Evolutionary conservation across 1,140 invertebrate genomes (phyloP).

Genomic region (Phenacoccus solenopsis): DNA sequence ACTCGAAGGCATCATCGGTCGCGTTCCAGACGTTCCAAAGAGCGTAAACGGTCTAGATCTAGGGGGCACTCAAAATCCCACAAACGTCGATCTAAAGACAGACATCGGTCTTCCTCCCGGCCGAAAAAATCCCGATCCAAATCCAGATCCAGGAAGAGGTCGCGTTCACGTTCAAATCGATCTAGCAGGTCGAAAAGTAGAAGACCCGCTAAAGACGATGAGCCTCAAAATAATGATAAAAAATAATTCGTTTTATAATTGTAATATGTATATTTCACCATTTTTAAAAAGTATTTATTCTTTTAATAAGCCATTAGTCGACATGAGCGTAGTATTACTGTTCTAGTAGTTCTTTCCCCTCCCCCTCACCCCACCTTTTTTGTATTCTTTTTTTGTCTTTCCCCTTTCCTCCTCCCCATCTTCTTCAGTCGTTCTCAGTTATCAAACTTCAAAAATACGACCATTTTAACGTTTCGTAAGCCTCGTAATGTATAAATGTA

Average conservation of each 20-base stretch:
- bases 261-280: background rate
- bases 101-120: background rate
- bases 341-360: too few relatives aligned
- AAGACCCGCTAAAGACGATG: background rate
- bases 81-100: background rate
- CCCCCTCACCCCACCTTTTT: too few relatives aligned
- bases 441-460: too few relatives aligned
- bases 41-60: constrained; percentile 3
- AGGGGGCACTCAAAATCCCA: background rate
- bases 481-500: too few relatives aligned
- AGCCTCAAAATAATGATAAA: background rate
- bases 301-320: background rate
- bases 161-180: constrained; percentile 17
- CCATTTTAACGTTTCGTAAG: too few relatives aligned
- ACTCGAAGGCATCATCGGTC: constrained; percentile 34
- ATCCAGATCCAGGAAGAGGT: constrained; percentile 17
- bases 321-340: background rate
- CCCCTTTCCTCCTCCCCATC: too few relatives aligned
- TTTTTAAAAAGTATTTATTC: background rate
- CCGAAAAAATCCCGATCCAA: background rate
- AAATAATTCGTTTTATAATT: background rate
- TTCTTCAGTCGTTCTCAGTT: too few relatives aligned
- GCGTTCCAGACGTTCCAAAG: constrained; percentile 22
- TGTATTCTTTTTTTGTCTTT: too few relatives aligned
- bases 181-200: constrained; percentile 7